Conservation (phyloP, 2,888 invertebrate genomes). For the Diachrysia chrysitis region DNA sequence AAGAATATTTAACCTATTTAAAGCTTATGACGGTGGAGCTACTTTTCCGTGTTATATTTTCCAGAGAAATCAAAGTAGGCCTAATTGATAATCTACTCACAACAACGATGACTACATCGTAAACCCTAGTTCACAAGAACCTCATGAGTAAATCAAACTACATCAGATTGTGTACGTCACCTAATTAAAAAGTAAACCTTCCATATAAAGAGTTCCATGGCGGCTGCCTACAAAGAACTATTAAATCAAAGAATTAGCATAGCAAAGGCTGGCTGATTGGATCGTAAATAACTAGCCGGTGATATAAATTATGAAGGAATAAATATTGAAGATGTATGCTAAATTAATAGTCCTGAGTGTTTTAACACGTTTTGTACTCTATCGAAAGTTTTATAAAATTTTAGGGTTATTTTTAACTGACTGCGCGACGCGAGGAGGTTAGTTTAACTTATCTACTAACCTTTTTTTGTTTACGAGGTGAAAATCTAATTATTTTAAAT, state of each 20-base stretch:
- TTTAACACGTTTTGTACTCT: neutral
- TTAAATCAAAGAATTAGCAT: constrained; percentile 67
- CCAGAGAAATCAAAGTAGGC: no score
- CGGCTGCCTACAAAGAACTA: constrained; percentile 39
- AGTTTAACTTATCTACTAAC: no score
- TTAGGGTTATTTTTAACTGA: neutral
- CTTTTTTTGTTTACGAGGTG: no score
- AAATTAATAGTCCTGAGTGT: neutral
- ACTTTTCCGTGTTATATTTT: no score
- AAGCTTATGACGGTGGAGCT: no score
- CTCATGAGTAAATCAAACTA: constrained; percentile 29
- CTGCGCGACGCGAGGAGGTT: no score
- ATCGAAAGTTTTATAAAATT: neutral
- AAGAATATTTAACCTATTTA: no score
- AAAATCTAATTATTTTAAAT: no score
- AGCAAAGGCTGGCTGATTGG: constrained; percentile 64
- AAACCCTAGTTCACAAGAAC: constrained; percentile 18
- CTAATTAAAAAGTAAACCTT: constrained; percentile 51
- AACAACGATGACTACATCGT: neutral
- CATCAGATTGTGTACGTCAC: constrained; percentile 24
- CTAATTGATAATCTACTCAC: no score
- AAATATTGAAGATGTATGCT: neutral
- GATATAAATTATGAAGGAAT: constrained; percentile 14
- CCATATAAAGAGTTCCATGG: constrained; percentile 44
- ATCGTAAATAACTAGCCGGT: constrained; percentile 55